Evolutionary conservation across 2,888 invertebrate genomes (phyloP), one percentile per base, ranked within the genome.

Genomic region (Apantesis nais): DNA sequence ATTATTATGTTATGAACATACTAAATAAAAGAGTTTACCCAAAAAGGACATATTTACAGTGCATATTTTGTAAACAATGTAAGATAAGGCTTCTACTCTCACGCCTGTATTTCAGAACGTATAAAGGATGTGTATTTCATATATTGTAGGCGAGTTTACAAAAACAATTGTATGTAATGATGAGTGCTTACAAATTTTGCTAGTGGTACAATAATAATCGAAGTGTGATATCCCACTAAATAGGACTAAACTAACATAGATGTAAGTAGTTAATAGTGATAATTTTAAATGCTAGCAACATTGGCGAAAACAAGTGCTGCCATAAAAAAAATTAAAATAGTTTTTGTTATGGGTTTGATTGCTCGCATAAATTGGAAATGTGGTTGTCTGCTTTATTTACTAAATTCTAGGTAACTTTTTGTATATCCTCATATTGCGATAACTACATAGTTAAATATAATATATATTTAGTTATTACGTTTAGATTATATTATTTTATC

Each of bases 161-260:
- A 31, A 64, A 39, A 48, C 31, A 64, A 48, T 39, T 14, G 3
- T 48, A 60, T 65, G 67, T 62, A 67, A 71, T 55, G 39, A 52
- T 1, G 48, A 71, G 67, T 67, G 74, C 74, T 79, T 73, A 62
- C 29, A 75, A 73, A 71, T 73, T 66, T 76, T 66, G 48, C 60
- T 74, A 75, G 78, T 73, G 70, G 74, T 81, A 82, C 78, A 82
- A 82, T 82, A 79, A 82, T 73, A 74, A 81, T 71, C 71, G 44
- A 82, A 74, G 83, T 84, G 84, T 85, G 84, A 85, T 85, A 84
- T 79, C 80, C 78, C 71, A 78, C 75, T 75, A 79, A 75, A 73
- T 82, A 82, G 75, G 76, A 77, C 63, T 77, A 60, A 31, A 61
- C 80, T 78, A 71, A 79, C 80, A 78, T 84, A 86, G 78, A 71